A percentile compares a stretch with the other conserved stretches of the same genome.
phyloP scores from a whole-genome alignment of 2,888 invertebrate genomes.

The Pogonocherus hispidulus region DNA sequence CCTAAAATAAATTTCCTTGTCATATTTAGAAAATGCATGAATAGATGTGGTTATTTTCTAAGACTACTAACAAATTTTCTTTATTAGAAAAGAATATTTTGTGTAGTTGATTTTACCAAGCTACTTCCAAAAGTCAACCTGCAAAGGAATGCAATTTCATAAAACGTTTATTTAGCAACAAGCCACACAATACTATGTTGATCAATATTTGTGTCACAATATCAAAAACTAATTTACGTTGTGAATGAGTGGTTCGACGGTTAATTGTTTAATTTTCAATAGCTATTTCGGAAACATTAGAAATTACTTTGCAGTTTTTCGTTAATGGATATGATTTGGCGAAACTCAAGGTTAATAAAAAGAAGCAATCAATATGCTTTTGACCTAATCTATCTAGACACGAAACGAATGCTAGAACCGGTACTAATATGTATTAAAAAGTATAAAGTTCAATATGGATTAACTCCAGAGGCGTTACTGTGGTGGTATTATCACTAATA shows the following conservation, averaged over 20 bases:
- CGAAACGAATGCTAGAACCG: no score
- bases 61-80: no score
- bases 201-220: constrained; percentile 9
- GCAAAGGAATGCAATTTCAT: neutral
- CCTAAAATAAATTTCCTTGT: no score
- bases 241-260: constrained; percentile 11
- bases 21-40: no score
- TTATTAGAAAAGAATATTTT: no score
- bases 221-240: constrained; percentile 3
- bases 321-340: neutral
- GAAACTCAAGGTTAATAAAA: neutral
- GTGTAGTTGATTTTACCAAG: no score
- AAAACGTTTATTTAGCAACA: neutral
- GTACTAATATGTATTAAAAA: no score
- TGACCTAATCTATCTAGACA: neutral
- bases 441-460: no score
- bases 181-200: neutral
- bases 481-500: no score
- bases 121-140: no score
- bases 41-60: no score
- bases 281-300: constrained; percentile 4
- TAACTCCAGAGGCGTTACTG: no score
- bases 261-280: constrained; percentile 13
- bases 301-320: neutral
- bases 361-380: neutral